phyloP scores from a whole-genome alignment of 2,888 invertebrate genomes.

The Harpalus rufipes region DNA sequence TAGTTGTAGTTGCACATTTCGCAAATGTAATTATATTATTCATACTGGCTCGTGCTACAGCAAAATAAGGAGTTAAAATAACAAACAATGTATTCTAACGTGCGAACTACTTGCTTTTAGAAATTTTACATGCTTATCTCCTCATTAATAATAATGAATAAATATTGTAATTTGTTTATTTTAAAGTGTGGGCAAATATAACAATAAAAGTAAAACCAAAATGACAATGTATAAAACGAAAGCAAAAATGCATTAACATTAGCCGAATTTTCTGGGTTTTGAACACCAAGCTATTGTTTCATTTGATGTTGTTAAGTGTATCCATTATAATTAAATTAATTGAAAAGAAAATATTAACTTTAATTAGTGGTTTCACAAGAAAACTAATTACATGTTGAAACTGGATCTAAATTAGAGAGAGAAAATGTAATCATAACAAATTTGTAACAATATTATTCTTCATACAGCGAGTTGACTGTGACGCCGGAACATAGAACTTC shows the following conservation, averaged over 20 bases:
- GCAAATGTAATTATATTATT: neutral
- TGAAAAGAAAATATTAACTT: slow-evolving; percentile 21
- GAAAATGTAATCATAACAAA: slow-evolving; percentile 35
- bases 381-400: slow-evolving; percentile 17
- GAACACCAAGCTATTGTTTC: slow-evolving; percentile 27
- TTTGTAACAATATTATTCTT: neutral
- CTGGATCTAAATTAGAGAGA: neutral
- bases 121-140: neutral
- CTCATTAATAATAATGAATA: neutral
- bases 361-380: slow-evolving; percentile 30
- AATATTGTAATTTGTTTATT: neutral
- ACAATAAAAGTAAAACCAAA: neutral
- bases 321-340: slow-evolving; percentile 32
- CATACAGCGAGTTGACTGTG: too few relatives aligned
- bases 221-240: too few relatives aligned
- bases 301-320: slow-evolving; percentile 13
- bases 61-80: neutral
- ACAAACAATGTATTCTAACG: neutral
- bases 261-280: slow-evolving; percentile 20
- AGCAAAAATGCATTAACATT: too few relatives aligned
- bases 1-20: neutral
- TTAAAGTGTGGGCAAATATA: neutral
- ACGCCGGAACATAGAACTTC: too few relatives aligned
- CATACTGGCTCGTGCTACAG: neutral
- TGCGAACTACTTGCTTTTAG: neutral